A percentile compares a stretch with the other conserved stretches of the same genome.
Conservation (phyloP, 2,797 vertebrate species). For the Epinephelus coioides region DNA sequence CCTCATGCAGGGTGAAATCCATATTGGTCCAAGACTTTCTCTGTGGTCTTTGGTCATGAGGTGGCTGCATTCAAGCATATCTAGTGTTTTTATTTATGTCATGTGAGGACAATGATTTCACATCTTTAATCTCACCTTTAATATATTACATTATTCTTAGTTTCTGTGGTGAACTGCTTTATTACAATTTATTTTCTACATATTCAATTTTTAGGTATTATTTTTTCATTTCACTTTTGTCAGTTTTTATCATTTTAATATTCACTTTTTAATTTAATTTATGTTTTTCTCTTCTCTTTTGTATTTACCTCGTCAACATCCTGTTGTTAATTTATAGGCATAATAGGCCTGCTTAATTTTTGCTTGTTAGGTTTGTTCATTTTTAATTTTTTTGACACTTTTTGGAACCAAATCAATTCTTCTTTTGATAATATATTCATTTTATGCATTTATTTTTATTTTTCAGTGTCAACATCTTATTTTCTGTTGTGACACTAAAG, state of each 20-base stretch:
- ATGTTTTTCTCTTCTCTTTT: neutral
- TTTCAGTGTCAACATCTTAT: neutral
- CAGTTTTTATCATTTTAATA: neutral
- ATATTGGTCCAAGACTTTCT: too few relatives aligned
- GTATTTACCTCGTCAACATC: neutral
- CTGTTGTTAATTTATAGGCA: neutral
- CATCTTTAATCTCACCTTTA: neutral
- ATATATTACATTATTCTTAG: neutral
- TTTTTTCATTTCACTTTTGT: neutral
- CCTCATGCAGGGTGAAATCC: neutral
- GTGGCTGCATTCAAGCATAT: neutral
- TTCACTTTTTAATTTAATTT: neutral
- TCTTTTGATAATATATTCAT: neutral
- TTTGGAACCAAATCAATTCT: neutral
- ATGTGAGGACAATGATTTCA: neutral
- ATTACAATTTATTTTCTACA: neutral
- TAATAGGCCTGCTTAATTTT: too few relatives aligned
- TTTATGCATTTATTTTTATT: neutral
- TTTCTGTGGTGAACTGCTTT: neutral
- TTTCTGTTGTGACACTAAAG: neutral
- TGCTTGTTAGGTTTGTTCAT: accelerated
- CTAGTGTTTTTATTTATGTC: neutral
- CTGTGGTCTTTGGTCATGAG: neutral
- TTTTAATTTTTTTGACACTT: neutral
- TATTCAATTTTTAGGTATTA: neutral